Base-by-base conservation (phyloP, 2,113 vertebrate species). In the Hippocampus abdominalis region DNA sequence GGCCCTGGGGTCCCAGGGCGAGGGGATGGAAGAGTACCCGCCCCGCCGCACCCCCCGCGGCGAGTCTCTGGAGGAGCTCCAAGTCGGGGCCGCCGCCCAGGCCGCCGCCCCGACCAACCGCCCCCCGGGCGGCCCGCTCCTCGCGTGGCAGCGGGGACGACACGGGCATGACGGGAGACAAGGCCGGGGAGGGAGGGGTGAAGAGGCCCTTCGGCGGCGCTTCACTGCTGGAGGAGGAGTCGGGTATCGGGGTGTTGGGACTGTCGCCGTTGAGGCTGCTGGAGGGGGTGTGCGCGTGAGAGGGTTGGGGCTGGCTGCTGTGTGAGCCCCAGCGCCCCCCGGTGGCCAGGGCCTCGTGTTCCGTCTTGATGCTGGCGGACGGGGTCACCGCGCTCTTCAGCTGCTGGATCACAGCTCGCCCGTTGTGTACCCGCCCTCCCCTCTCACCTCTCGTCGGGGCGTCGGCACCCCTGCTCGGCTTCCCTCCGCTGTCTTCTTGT, bases 21-120 rank as follows among this genome's bases (percentile, higher is more conserved):
- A 93, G 85, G 0, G 94, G 94, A 80, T 93, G 92, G 86, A 96
- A 91, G 66, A 94, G 93, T 72, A 94, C 89, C 69, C 92, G 90
- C 9, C 92, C 91, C 0, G 92, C 90, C 18, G 91, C 92, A 3
- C 92, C 85, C 6, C 91, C 91, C 0, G 87, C 89, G 51, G 92
- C 92, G 83, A 94, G 89, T 88, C 93, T 91, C 86, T 94, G 93
- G 39, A 94, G 91, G 8, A 93, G 89, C 82, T 94, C 93, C 36
- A 93, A 93, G 82, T 96, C 94, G 0, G 94, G 77, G 0, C 86
- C 57, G 1, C 72, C 68, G 11, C 68, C 66, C 11, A 23, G 40
- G 2, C 29, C 39, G 8, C 82, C 53, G 71, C 83, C 64, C 39
- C 89, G 79, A 48, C 79, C 67, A 46, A 86, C 73, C 48, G 76